Base-by-base conservation (phyloP, 2,113 vertebrate species). In the Anser cygnoides region DNA sequence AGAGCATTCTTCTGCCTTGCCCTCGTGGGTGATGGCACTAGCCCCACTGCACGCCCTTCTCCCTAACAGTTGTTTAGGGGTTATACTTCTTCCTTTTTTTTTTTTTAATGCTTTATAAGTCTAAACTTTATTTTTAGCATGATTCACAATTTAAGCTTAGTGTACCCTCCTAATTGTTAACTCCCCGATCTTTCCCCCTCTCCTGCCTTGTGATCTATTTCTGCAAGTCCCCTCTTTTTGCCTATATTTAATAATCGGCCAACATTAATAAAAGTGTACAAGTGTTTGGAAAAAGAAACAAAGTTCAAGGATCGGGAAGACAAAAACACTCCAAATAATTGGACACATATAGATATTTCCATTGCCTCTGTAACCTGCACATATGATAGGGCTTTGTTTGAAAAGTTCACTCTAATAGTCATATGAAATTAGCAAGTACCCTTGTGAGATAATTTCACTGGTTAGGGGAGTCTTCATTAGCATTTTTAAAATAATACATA, bases 91-190 rank as follows among this genome's bases (percentile, higher is more conserved):
- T 75, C 28, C 4, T 28, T 19, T 43, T 12, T 11, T 0, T 10
- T 43, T 86, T 31, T 58, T 22, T 2, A 75, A 68, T 15, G 11
- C 12, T 58, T 82, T 79, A 1, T 35, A 58, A 58, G 11, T 4
- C 4, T 29, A 35, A 75, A 39, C 9, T 75, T 62, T 29, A 49
- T 73, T 70, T 89, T n/a, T 17, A 9, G 11, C 15, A 21, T 35
- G 22, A 70, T 58, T 83, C 8, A 2, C 12, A 61, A 70, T 88
- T 71, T 8, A 83, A 63, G 39, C 10, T 65, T 18, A 74, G 70
- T 1, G 5, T 6, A n/a, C 8, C 25, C 41, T 46, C 61, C 49
- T 33, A 65, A 70, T 5, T 31, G 28, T 37, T 59, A 0, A 0
- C 41, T 70, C 68, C 15, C 18, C 55, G 37, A n/a, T 28, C 41